These are phyloP conservation scores for Lepilemur ruficaudatus DNA, from an alignment of 2,797 vertebrate genomes.

Conservation along the genomic window DNA sequence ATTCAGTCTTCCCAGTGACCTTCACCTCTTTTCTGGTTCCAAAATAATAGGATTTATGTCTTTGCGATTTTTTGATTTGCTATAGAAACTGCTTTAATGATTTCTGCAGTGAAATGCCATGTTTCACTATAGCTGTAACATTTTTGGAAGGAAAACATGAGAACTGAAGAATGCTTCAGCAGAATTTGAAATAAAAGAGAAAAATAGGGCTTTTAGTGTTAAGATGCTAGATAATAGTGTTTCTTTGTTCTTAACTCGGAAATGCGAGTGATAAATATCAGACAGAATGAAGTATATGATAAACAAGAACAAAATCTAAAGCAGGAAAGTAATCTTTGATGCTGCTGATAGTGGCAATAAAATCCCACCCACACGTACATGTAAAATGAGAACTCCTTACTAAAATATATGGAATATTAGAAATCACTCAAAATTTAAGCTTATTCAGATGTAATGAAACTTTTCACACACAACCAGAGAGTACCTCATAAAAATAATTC, in stretches of 20 bases:
- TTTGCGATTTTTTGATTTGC: conserved; percentile 55
- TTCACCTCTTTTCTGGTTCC: conserved; percentile 57
- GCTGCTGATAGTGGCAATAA: conserved; percentile 49
- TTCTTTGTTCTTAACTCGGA: conserved; percentile 79
- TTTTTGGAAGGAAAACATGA: conserved; percentile 76
- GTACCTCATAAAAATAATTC: conserved; percentile 53
- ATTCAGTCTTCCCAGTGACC: conserved; percentile 64
- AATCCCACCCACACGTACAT: conserved; percentile 37
- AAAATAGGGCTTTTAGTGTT: conserved; percentile 72
- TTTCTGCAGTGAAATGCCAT: conserved; percentile 65
- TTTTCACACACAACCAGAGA: conserved; percentile 49
- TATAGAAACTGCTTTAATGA: conserved; percentile 73
- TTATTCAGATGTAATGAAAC: conserved; percentile 52
- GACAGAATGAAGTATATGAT: conserved; percentile 63
- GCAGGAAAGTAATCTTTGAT: conserved; percentile 54
- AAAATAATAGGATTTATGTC: conserved; percentile 75
- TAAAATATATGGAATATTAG: conserved; percentile 46
- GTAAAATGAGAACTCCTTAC: conserved; percentile 19
- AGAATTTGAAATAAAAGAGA: conserved; percentile 66
- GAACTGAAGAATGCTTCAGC: conserved; percentile 68
- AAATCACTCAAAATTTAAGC: conserved; percentile 44
- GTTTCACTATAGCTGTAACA: conserved; percentile 79
- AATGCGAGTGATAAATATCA: conserved; percentile 72
- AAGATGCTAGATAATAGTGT: conserved; percentile 71
- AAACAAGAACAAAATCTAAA: conserved; percentile 71